A percentile compares a stretch with the other conserved stretches of the same genome.
Conservation (phyloP, 1,140 invertebrate genomes). For the Aphis craccivora region DNA sequence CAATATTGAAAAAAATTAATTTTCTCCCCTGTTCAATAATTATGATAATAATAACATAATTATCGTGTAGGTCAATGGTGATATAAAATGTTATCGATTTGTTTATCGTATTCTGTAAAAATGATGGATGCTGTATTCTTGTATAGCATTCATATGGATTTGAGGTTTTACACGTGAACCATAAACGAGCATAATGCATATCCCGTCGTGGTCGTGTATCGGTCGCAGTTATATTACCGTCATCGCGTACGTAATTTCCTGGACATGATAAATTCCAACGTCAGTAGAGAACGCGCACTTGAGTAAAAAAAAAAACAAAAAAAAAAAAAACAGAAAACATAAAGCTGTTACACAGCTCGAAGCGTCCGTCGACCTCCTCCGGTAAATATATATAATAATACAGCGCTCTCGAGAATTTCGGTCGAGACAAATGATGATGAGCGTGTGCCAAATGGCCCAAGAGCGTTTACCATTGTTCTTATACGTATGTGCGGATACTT, state of each 20-base stretch:
- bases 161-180: neutral
- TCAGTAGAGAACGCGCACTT: neutral
- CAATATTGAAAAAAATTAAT: no score
- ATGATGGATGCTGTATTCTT: no score
- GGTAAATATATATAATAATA: neutral
- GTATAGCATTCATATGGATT: neutral
- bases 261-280: conserved; percentile 13
- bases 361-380: neutral
- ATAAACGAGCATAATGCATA: neutral
- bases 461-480: conserved; percentile 54
- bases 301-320: neutral
- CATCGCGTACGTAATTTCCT: neutral
- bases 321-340: neutral
- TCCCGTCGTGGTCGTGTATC: neutral
- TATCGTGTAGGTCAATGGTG: no score
- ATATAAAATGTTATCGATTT: no score
- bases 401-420: neutral
- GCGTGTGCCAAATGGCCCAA: conserved; percentile 51
- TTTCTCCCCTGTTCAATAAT: no score
- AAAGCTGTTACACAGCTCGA: neutral
- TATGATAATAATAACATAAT: no score
- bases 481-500: neutral
- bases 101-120: neutral
- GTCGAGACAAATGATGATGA: conserved; percentile 56
- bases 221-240: neutral